Base-by-base conservation (phyloP, 2,113 vertebrate species). In the Sapayoa aenigma region DNA sequence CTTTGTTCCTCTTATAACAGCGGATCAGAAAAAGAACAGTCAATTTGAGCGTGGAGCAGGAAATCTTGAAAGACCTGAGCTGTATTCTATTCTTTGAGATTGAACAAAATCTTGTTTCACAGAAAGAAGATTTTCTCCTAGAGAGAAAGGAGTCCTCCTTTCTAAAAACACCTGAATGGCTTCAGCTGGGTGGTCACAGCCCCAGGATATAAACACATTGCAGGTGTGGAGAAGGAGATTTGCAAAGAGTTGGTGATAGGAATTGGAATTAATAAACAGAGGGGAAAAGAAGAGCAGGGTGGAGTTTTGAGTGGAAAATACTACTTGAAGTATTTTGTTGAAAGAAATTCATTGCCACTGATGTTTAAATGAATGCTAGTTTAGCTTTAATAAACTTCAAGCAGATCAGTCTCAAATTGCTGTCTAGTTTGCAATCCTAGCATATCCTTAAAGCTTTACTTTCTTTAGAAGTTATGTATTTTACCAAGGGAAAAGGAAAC, bases 21-120 rank as follows among this genome's bases (percentile, higher is more conserved):
- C 16, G 35, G 35, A 56, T 7, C 21, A 83, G 56, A 41, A 78
- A 7, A 46, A 23, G 9, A 83, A 5, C 6, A 53, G 11, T 6
- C 11, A 42, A 2, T 22, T 20, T 5, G 2, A 12, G 12, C 39
- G 5, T 6, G 0, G 0, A 2, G 2, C 20, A 90, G 2, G 8
- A 46, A 68, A 50, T 37, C 9, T 31, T 75, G 30, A 31, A 33
- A 60, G 5, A 14, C 8, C 21, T 35, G 9, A 5, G 1, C 2
- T 8, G 3, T 3, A 67, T 17, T 14, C 25, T 49, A 1, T 11
- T 52, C 11, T 14, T 27, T 2, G 11, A 56, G 14, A 42, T 52
- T 12, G 50, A 74, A 41, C 4, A 27, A 63, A 84, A 67, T 3
- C 11, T 37, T 42, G 12, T 24, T 37, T 31, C 67, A 12, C 5